Evolutionary conservation across 1,140 invertebrate species (phyloP).

Genomic region (Alviniconcha marisindica): DNA sequence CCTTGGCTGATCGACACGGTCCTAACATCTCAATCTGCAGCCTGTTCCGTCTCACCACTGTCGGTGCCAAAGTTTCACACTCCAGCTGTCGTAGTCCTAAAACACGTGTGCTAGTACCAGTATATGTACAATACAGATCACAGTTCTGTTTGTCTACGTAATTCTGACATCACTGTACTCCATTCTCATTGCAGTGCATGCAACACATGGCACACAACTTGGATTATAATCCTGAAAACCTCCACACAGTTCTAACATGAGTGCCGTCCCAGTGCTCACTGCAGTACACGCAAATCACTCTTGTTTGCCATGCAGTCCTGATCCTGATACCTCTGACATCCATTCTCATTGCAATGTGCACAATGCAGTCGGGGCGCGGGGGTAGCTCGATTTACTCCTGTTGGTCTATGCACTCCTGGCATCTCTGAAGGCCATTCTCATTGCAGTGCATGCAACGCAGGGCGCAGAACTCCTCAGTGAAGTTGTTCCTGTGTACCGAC

Average conservation of each 20-base stretch:
- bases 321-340: neutral
- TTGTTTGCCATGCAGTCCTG: too few relatives aligned
- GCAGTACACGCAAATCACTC: neutral
- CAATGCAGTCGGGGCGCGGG: too few relatives aligned
- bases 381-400: conserved; percentile 60
- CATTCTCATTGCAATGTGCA: conserved; percentile 1
- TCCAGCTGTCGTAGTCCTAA: too few relatives aligned
- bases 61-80: too few relatives aligned
- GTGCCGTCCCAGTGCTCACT: neutral
- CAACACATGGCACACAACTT: too few relatives aligned
- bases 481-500: conserved; percentile 94
- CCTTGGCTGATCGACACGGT: too few relatives aligned
- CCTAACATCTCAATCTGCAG: too few relatives aligned
- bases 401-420: conserved; percentile 83
- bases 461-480: conserved; percentile 94
- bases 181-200: conserved; percentile 8
- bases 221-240: too few relatives aligned
- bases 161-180: neutral
- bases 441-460: conserved; percentile 98
- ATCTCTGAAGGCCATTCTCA: conserved; percentile 93
- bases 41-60: too few relatives aligned
- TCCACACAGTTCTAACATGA: neutral
- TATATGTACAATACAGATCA: too few relatives aligned
- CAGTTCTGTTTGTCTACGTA: neutral
- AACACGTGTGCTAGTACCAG: too few relatives aligned